phyloP scores from a whole-genome alignment of 2,797 vertebrate genomes.

The Falco naumanni region DNA sequence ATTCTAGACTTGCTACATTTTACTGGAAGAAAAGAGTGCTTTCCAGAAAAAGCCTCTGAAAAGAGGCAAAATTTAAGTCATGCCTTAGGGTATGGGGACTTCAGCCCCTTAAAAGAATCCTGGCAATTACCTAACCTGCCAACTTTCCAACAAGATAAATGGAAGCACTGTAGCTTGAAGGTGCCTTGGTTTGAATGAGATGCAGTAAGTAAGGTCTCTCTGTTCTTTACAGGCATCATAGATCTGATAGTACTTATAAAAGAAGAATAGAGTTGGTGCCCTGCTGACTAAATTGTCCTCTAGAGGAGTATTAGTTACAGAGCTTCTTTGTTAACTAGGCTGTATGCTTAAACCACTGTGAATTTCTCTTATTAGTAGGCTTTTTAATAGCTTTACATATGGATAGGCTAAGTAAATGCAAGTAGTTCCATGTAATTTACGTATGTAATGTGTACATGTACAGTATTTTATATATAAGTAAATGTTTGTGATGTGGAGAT shows the following conservation, averaged over 20 bases:
- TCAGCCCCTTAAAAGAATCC: conserved; percentile 59
- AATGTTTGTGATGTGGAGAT: conserved; percentile 53
- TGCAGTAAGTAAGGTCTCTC: conserved; percentile 66
- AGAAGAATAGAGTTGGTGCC: conserved; percentile 76
- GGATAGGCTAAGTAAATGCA: conserved; percentile 47
- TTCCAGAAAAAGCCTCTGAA: background rate
- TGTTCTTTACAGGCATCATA: conserved; percentile 73
- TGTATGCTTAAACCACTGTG: conserved; percentile 70
- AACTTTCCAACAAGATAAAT: conserved; percentile 70
- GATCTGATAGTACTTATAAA: conserved; percentile 78
- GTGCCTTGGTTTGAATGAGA: conserved; percentile 75
- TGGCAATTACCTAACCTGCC: conserved; percentile 68
- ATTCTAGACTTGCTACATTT: background rate
- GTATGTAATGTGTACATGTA: conserved; percentile 26
- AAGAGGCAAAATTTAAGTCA: conserved; percentile 27
- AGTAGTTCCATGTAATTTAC: conserved; percentile 62
- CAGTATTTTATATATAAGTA: conserved; percentile 12
- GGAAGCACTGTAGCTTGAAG: conserved; percentile 75
- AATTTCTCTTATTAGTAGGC: conserved; percentile 75
- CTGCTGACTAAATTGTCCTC: conserved; percentile 82
- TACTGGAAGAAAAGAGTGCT: background rate
- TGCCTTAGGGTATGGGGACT: conserved; percentile 47
- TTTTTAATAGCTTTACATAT: conserved; percentile 69
- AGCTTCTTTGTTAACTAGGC: conserved; percentile 80
- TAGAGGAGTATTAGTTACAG: conserved; percentile 79